These are phyloP conservation scores for Sarcophaga peregrina DNA, from an alignment of 1,140 invertebrate genomes.

Conservation along the genomic window DNA sequence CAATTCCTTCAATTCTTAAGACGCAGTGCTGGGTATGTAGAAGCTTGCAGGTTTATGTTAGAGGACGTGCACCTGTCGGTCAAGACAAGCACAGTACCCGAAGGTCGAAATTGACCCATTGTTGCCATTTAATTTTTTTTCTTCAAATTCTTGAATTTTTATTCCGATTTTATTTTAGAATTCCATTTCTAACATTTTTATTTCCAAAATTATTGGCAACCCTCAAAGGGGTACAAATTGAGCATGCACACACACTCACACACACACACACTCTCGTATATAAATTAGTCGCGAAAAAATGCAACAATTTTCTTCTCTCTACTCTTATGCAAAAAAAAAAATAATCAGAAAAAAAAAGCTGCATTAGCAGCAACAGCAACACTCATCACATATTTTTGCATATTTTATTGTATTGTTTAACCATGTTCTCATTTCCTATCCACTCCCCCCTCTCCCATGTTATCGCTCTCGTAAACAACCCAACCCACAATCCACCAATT, in stretches of 20 bases:
- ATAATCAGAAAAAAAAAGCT: background rate
- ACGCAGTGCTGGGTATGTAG: too few relatives aligned
- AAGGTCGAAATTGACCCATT: too few relatives aligned
- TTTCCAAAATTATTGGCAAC: background rate
- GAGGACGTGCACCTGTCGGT: too few relatives aligned
- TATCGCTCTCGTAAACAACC: too few relatives aligned
- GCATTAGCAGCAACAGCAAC: conserved; percentile 5
- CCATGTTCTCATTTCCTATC: background rate
- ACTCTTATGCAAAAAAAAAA: background rate
- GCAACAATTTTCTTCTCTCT: conserved; percentile 13
- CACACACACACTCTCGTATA: background rate
- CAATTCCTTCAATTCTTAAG: too few relatives aligned
- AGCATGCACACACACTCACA: background rate
- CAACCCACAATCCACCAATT: background rate
- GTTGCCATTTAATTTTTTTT: too few relatives aligned
- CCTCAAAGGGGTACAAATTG: background rate
- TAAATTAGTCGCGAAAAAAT: background rate
- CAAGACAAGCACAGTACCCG: too few relatives aligned
- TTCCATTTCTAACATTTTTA: background rate
- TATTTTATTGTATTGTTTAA: conserved; percentile 1
- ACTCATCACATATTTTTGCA: conserved; percentile 21
- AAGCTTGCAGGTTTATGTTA: too few relatives aligned
- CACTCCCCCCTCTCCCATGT: background rate
- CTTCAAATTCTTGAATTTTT: too few relatives aligned
- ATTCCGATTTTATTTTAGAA: too few relatives aligned